Percentiles rank a stretch among this genome's conserved stretches.
phyloP scores from a whole-genome alignment of 2,113 vertebrate genomes.

The Echinops telfairi region DNA sequence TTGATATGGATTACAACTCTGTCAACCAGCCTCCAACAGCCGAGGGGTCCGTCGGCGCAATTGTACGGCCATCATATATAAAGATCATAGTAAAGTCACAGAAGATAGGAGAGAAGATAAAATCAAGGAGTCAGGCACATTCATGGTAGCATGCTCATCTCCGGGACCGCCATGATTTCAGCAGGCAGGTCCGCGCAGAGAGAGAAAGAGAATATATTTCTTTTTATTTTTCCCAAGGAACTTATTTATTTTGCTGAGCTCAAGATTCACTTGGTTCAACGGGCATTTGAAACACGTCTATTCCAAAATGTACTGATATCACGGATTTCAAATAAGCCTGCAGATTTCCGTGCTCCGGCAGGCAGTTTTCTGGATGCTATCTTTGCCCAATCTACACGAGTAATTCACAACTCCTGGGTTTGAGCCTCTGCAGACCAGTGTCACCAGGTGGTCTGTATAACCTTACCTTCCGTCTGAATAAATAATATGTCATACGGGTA shows the following conservation, averaged over 20 bases:
- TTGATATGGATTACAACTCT: too few species aligned
- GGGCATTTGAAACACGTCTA: slow-evolving; percentile 33
- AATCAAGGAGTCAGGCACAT: too few species aligned
- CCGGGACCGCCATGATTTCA: too few species aligned
- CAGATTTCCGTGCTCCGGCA: not conserved
- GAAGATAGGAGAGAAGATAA: too few species aligned
- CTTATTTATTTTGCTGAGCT: slow-evolving; percentile 65
- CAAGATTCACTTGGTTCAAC: slow-evolving; percentile 11
- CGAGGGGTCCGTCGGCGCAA: too few species aligned
- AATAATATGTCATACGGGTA: slow-evolving; percentile 25
- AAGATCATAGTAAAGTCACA: too few species aligned
- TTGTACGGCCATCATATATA: too few species aligned
- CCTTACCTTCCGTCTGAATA: slow-evolving; percentile 4
- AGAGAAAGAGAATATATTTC: too few species aligned
- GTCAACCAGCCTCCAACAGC: too few species aligned
- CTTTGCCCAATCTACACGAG: not conserved
- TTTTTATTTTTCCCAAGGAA: not conserved
- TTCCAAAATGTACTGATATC: slow-evolving; percentile 23
- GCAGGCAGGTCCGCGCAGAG: too few species aligned
- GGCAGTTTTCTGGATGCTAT: not conserved
- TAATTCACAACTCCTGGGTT: not conserved
- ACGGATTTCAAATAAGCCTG: slow-evolving; percentile 5
- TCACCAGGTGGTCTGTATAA: not conserved
- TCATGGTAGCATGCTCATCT: too few species aligned
- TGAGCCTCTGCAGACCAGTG: not conserved